These are phyloP conservation scores for Chauna torquata DNA, from an alignment of 2,113 vertebrate genomes.

Conservation along the genomic window DNA sequence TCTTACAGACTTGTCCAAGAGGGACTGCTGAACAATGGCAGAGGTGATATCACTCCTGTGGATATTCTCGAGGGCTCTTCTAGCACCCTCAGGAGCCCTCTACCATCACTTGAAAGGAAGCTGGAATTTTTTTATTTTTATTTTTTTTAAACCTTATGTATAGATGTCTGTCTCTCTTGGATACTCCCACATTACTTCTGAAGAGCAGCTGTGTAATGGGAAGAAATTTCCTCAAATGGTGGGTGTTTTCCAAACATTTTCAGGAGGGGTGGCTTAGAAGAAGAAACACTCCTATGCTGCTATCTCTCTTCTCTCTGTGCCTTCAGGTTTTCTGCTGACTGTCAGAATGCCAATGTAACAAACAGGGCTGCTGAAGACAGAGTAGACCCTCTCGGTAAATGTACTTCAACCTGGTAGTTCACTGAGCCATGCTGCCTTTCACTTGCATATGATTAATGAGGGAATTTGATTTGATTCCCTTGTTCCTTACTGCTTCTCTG, in stretches of 20 bases:
- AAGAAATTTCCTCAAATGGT: not conserved
- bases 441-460: not conserved
- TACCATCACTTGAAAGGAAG: not conserved
- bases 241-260: not conserved
- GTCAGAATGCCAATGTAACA: not conserved
- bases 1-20: not conserved
- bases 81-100: not conserved
- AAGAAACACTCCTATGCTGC: not conserved
- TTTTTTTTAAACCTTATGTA: too few relatives aligned
- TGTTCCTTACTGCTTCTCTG: not conserved
- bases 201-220: not conserved
- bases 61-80: not conserved
- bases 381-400: not conserved
- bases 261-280: not conserved
- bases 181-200: not conserved
- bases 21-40: not conserved
- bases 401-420: not conserved
- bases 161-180: not conserved
- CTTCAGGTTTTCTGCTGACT: not conserved
- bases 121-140: not conserved
- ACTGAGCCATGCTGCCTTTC: not conserved
- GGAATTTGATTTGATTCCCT: not conserved
- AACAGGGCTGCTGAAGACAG: not conserved
- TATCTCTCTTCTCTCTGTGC: not conserved
- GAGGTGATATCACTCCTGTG: not conserved